phyloP scores from a whole-genome alignment of 1,140 invertebrate genomes.

The Trachymyrmex septentrionalis region DNA sequence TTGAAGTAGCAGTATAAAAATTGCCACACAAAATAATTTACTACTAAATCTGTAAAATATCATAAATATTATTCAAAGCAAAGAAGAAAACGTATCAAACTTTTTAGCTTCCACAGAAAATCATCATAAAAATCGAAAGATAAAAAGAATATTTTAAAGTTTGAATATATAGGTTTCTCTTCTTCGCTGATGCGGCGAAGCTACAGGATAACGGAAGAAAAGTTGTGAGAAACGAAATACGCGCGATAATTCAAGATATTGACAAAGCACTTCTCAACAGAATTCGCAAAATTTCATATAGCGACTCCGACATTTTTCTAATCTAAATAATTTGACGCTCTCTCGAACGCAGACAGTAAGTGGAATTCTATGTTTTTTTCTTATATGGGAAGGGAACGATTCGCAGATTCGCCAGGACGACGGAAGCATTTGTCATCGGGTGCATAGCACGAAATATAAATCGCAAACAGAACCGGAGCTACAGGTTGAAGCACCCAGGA shows the following conservation, averaged over 20 bases:
- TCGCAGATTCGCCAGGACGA: constrained; percentile 43
- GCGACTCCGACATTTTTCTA: constrained; percentile 24
- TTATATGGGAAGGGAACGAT: constrained; percentile 15
- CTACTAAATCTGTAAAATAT: not conserved
- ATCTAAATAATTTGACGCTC: constrained; percentile 57
- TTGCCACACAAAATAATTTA: not conserved
- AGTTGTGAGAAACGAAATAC: constrained; percentile 35
- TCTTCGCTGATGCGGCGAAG: not conserved
- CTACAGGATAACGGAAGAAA: not conserved
- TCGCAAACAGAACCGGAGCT: constrained; percentile 72
- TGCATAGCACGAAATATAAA: constrained; percentile 71
- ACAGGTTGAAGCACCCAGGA: constrained; percentile 70
- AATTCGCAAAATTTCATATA: constrained; percentile 38
- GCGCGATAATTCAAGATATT: constrained; percentile 37
- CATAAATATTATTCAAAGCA: not conserved
- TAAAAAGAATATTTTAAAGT: constrained; percentile 2
- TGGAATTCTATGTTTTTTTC: not conserved
- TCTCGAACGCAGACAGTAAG: constrained; percentile 29
- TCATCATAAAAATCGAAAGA: not conserved
- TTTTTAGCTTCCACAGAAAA: not conserved
- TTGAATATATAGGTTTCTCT: not conserved
- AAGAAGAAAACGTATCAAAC: not conserved
- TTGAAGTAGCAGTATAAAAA: not conserved
- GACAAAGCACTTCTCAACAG: constrained; percentile 15
- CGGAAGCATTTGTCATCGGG: constrained; percentile 71